phyloP scores from a whole-genome alignment of 2,888 invertebrate genomes.

The Tetramorium bicarinatum region DNA sequence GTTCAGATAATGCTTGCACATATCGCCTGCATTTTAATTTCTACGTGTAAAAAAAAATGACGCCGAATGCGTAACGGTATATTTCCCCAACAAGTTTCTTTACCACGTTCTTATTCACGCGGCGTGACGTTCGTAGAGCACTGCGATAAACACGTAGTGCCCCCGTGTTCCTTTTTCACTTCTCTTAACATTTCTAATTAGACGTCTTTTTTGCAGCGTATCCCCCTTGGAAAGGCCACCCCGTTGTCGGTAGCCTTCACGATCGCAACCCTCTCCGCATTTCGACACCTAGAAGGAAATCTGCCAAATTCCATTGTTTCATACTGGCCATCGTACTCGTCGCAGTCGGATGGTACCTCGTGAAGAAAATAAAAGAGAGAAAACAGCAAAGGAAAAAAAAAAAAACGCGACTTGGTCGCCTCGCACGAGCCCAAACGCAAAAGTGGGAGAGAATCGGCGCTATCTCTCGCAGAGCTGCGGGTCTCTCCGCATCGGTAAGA shows the following conservation, averaged over 20 bases:
- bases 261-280: neutral
- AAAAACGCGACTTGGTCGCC: neutral
- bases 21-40: neutral
- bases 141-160: neutral
- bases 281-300: neutral
- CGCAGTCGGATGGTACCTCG: neutral
- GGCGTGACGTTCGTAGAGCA: slow-evolving; percentile 18
- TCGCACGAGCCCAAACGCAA: neutral
- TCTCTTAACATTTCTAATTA: neutral
- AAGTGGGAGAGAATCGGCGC: slow-evolving; percentile 60
- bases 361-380: neutral
- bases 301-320: neutral
- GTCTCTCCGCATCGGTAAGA: slow-evolving; percentile 29
- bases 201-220: neutral
- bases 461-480: slow-evolving; percentile 53
- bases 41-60: neutral
- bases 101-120: neutral
- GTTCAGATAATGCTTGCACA: neutral
- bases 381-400: neutral
- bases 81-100: neutral
- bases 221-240: neutral
- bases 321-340: neutral
- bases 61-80: neutral
- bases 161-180: neutral
- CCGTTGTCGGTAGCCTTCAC: neutral